Evolutionary conservation across 2,797 vertebrate genomes (phyloP).

Genomic region (Nyctibius grandis): DNA sequence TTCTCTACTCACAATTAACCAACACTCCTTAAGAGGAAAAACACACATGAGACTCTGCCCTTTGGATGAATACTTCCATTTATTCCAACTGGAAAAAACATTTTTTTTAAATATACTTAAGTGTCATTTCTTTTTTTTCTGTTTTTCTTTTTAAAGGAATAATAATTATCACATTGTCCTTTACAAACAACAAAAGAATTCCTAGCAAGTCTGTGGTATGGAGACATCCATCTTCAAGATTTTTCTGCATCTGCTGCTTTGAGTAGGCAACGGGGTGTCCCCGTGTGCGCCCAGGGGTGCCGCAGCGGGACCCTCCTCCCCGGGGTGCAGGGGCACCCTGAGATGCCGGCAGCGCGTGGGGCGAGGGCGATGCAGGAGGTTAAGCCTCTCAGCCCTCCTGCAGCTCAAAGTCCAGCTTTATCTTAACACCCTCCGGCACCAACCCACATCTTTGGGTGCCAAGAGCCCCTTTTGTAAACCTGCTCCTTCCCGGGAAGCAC

Average conservation of each 20-base stretch:
- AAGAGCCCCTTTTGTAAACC: not conserved
- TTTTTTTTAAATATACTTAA: conserved; percentile 60
- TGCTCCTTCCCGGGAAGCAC: not conserved
- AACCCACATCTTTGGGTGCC: not conserved
- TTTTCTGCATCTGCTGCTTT: conserved; percentile 53
- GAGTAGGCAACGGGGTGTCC: not conserved
- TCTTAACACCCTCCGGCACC: not conserved
- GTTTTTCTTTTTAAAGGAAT: conserved; percentile 50
- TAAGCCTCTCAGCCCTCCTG: not conserved
- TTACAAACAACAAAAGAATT: conserved; percentile 66
- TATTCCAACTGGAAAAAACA: conserved; percentile 58
- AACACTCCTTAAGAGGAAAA: not conserved
- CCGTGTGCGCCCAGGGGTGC: not conserved
- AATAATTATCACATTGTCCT: conserved; percentile 68
- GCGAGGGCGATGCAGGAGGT: not conserved
- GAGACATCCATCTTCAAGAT: conserved; percentile 55
- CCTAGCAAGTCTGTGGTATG: conserved; percentile 62
- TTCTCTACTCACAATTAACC: not conserved
- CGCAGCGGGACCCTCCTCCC: not conserved
- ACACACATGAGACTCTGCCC: conserved; percentile 14
- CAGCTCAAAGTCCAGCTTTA: not conserved
- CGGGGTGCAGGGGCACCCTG: not conserved
- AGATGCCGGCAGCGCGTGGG: not conserved
- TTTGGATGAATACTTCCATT: conserved; percentile 58
- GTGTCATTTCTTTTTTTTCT: not conserved